A percentile compares a stretch with the other conserved stretches of the same genome.
These are phyloP conservation scores for Threskiornis aethiopicus DNA, from an alignment of 2,797 vertebrate genomes.

Conservation along the genomic window DNA sequence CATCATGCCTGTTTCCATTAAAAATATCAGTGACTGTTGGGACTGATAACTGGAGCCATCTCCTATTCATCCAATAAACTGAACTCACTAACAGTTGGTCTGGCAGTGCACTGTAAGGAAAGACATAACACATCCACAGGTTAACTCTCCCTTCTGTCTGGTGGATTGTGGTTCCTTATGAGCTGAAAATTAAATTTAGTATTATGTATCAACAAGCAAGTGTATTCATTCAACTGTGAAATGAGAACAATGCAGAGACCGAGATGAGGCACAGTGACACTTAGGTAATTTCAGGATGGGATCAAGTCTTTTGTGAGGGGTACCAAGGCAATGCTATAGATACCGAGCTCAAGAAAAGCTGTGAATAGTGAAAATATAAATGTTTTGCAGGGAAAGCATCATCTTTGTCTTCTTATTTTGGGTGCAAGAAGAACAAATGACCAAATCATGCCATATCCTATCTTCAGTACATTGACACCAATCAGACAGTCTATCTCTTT, in stretches of 20 bases:
- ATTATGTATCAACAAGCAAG: background rate
- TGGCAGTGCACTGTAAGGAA: background rate
- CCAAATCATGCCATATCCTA: accelerated
- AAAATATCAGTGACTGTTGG: background rate
- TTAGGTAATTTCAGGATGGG: background rate
- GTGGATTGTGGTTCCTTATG: background rate
- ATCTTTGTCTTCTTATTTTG: background rate
- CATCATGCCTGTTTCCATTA: background rate
- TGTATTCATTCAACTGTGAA: background rate
- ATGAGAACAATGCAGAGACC: background rate
- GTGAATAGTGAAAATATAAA: background rate
- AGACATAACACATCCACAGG: background rate
- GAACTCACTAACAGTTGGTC: background rate
- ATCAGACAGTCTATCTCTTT: background rate
- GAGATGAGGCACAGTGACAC: background rate
- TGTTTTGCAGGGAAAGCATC: background rate
- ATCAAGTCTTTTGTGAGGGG: background rate
- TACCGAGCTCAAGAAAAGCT: background rate
- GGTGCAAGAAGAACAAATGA: background rate
- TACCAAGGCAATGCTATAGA: background rate
- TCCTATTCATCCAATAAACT: background rate
- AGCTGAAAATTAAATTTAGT: background rate
- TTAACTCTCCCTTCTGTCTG: background rate
- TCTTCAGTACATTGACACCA: background rate
- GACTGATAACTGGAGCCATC: background rate